Conservation (phyloP, 2,113 vertebrate species). For the Rhinoderma darwinii region DNA sequence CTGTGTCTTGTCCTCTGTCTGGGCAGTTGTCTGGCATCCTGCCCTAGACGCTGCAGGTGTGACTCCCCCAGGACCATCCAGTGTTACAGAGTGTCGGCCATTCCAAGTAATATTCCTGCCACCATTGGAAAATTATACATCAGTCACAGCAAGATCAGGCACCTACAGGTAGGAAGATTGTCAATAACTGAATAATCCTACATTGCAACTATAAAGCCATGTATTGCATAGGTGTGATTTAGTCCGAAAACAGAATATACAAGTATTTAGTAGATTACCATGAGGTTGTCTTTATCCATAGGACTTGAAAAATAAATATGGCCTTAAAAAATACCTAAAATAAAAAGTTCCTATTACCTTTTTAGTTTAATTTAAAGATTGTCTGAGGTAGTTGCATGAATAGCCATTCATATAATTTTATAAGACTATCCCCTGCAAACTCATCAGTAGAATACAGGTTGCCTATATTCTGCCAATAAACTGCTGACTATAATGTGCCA, state of each 20-base stretch:
- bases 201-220: too few relatives aligned
- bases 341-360: too few relatives aligned
- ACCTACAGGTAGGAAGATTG: slow-evolving; percentile 76
- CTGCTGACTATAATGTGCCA: neutral
- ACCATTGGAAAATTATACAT: slow-evolving; percentile 75
- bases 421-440: too few relatives aligned
- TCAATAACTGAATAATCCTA: neutral
- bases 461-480: neutral
- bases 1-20: slow-evolving; percentile 64
- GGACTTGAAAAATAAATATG: too few relatives aligned
- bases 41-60: slow-evolving; percentile 79
- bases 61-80: slow-evolving; percentile 71
- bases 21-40: slow-evolving; percentile 60
- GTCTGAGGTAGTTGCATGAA: too few relatives aligned
- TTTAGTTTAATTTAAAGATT: too few relatives aligned
- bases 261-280: too few relatives aligned
- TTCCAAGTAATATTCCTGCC: slow-evolving; percentile 71
- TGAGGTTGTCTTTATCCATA: too few relatives aligned
- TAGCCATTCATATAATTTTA: too few relatives aligned
- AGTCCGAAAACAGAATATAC: too few relatives aligned
- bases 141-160: slow-evolving; percentile 80
- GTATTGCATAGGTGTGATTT: too few relatives aligned
- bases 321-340: too few relatives aligned
- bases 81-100: slow-evolving; percentile 74
- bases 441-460: neutral